These are phyloP conservation scores for Beroe ovata DNA, from an alignment of 37 sponge, comb jelly and placozoan genomes.

Conservation along the genomic window DNA sequence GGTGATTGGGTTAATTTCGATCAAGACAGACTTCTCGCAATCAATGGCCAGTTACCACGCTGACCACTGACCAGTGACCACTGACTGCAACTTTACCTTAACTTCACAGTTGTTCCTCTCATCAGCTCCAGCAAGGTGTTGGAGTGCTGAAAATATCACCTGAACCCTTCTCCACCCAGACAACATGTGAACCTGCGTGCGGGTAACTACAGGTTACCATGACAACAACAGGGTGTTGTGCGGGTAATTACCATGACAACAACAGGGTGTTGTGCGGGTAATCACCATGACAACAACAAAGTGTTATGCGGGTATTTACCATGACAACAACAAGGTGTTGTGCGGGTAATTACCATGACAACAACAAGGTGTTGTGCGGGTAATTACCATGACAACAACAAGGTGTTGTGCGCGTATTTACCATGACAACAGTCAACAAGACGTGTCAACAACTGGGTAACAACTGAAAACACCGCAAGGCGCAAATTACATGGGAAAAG, in stretches of 20 bases:
- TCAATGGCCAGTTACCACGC: too few species aligned
- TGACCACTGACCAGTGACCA: too few species aligned
- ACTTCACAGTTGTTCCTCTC: neutral
- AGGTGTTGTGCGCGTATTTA: neutral
- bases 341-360: neutral
- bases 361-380: neutral
- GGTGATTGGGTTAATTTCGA: too few species aligned
- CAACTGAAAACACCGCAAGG: too few species aligned
- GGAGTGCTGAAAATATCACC: neutral
- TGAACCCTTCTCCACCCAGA: conserved; percentile 45
- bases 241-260: neutral
- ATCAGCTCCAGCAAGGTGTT: neutral
- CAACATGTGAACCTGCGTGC: conserved; percentile 11
- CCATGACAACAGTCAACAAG: neutral
- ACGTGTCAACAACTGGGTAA: too few species aligned
- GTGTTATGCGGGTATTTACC: neutral
- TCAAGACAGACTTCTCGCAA: too few species aligned
- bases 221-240: neutral
- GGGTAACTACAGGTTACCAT: too few species aligned
- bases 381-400: neutral
- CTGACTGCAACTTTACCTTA: too few species aligned
- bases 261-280: too few species aligned
- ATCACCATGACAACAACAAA: neutral
- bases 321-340: neutral
- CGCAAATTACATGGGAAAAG: too few species aligned